Evolutionary conservation across 2,888 invertebrate genomes (phyloP).

Genomic region (Trachelus iudaicus): DNA sequence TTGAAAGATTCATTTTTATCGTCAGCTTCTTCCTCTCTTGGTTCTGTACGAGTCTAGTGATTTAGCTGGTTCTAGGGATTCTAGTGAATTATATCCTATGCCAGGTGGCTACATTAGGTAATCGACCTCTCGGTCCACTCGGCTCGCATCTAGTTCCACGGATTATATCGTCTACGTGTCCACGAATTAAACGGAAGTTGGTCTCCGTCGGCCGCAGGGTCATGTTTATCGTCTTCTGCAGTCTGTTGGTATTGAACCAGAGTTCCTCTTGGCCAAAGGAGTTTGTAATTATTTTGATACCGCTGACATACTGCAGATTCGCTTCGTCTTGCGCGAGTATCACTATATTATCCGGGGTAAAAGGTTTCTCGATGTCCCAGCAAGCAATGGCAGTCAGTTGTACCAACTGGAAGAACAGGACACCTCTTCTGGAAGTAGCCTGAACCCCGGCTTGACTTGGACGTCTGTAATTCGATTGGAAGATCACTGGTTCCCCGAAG

Average conservation of each 20-base stretch:
- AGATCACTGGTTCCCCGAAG: constrained; percentile 49
- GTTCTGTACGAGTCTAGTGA: background rate
- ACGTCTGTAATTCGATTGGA: constrained; percentile 54
- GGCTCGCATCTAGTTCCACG: constrained; percentile 57
- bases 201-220: constrained; percentile 50
- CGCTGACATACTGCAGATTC: constrained; percentile 59
- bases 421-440: constrained; percentile 57
- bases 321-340: constrained; percentile 53
- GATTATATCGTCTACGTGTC: constrained; percentile 57
- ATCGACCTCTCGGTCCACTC: constrained; percentile 9
- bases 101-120: constrained; percentile 50
- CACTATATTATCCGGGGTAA: constrained; percentile 56
- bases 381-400: constrained; percentile 62
- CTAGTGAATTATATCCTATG: constrained; percentile 39
- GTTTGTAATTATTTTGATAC: constrained; percentile 59
- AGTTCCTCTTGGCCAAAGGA: constrained; percentile 54
- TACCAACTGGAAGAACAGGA: constrained; percentile 64
- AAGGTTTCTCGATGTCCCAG: constrained; percentile 63
- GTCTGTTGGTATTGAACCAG: constrained; percentile 61
- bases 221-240: constrained; percentile 61
- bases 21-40: background rate
- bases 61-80: background rate
- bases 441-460: constrained; percentile 62
- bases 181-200: constrained; percentile 58
- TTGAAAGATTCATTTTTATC: background rate